Evolutionary conservation across 2,888 invertebrate genomes (phyloP), one percentile per base, ranked within the genome.

Genomic region (Eupeodes latifasciatus): DNA sequence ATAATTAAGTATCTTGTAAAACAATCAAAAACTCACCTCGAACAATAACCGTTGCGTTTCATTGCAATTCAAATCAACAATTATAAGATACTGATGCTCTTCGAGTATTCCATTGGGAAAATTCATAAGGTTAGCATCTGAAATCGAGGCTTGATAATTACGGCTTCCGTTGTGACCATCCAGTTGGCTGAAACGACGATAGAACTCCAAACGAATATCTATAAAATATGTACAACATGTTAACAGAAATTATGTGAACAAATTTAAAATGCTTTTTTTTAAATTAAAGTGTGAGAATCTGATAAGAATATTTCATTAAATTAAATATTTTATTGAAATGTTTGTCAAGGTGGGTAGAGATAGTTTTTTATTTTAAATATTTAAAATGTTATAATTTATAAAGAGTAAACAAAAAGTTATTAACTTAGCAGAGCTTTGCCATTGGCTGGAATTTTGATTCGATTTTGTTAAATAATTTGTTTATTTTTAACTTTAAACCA

Each of bases 71-170:
- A 90, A 82, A 81, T 91, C 91, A 11, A 90, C 79, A 40, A 91
- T 80, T 64, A 91, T 91, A 67, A 91, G 82, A 59, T 90, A 84
- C 19, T 88, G 89, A 81, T 90, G 90, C 67, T 90, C 89, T 27
- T 91, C 90, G 16, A 82, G 81, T n/a, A 89, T 49, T 14, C 14
- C 89, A 49, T 86, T 78, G 44, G 90, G 90, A 77, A 91, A 89
- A 72, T 89, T 14, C 3, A 74, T 36, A 51, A 89, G 64, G 19
- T 19, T 69, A 19, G 78, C 71, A 62, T 89, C 76, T 49, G 78
- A 75, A 27, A 90, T 89, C 27, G 81, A 61, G 55, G 89, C 47
- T 89, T 90, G 89, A 83, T 87, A 90, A 64, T 85, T 89, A 74
- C 79, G 80, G 69, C 55, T 64, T 78, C 71, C 81, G 77, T 77